A percentile compares a stretch with the other conserved stretches of the same genome.
These are phyloP conservation scores for Spilogale gracilis DNA, from an alignment of 2,113 vertebrate genomes.

Conservation along the genomic window DNA sequence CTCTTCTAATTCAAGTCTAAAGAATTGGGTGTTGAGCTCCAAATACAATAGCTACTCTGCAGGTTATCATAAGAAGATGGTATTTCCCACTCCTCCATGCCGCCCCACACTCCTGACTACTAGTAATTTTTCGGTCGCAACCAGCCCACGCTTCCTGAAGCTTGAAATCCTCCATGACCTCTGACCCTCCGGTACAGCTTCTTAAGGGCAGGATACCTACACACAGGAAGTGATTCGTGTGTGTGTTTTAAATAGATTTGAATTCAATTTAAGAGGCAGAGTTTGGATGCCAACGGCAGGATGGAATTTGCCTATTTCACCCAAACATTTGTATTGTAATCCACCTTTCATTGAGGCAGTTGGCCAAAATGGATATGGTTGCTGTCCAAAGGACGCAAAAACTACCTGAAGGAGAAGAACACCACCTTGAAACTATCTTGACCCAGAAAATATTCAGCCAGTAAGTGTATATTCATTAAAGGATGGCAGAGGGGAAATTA, in stretches of 20 bases:
- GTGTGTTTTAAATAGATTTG: not conserved
- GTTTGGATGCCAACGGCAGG: not conserved
- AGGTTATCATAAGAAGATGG: not conserved
- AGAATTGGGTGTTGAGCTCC: conserved; percentile 28
- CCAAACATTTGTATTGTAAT: not conserved
- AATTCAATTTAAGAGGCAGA: not conserved
- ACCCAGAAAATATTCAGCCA: not conserved
- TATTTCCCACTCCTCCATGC: not conserved
- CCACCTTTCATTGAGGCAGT: not conserved
- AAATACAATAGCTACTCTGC: not conserved
- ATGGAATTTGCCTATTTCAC: not conserved
- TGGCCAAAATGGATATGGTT: not conserved
- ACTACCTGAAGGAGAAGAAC: not conserved
- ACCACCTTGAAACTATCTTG: not conserved
- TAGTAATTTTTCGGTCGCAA: not conserved
- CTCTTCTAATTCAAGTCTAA: conserved; percentile 68
- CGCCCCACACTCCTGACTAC: too few species aligned
- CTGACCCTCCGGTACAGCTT: not conserved
- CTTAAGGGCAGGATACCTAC: not conserved
- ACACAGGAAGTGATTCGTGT: not conserved
- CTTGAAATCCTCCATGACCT: not conserved
- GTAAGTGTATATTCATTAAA: not conserved
- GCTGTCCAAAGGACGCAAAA: not conserved
- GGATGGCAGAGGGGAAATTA: not conserved
- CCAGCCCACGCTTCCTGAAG: not conserved